Evolutionary conservation across 1,140 invertebrate genomes (phyloP).

Genomic region (Globodera ellingtonae): DNA sequence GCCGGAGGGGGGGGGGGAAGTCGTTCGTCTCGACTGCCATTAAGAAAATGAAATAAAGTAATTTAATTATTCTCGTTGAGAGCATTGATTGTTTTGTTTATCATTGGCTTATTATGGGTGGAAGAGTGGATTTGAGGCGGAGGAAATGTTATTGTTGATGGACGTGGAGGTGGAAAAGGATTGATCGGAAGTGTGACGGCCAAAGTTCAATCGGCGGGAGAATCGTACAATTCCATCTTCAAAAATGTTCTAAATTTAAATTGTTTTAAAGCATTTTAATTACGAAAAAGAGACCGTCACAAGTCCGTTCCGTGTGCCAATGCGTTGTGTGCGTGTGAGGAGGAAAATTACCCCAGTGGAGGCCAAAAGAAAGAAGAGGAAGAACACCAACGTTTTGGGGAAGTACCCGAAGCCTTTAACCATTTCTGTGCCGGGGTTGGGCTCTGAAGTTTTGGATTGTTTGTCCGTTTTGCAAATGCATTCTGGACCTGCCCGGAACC

Average conservation of each 20-base stretch:
- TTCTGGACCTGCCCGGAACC: constrained; percentile 35
- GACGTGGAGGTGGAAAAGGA: not conserved
- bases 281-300: not conserved
- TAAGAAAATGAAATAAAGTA: too few relatives aligned
- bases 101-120: too few relatives aligned
- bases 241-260: not conserved
- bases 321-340: not conserved
- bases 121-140: not conserved
- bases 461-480: not conserved
- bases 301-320: not conserved
- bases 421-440: constrained; percentile 1
- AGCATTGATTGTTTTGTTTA: too few relatives aligned
- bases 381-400: constrained; percentile 19
- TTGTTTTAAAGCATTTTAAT: not conserved
- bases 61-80: too few relatives aligned
- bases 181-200: not conserved
- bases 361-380: constrained; percentile 9
- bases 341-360: not conserved
- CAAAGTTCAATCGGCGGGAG: not conserved
- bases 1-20: too few relatives aligned
- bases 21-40: too few relatives aligned
- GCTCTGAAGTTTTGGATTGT: not conserved
- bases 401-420: not conserved
- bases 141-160: not conserved
- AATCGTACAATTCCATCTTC: not conserved